Conservation (phyloP, 1,140 invertebrate species). For the Brachionus koreanus region DNA sequence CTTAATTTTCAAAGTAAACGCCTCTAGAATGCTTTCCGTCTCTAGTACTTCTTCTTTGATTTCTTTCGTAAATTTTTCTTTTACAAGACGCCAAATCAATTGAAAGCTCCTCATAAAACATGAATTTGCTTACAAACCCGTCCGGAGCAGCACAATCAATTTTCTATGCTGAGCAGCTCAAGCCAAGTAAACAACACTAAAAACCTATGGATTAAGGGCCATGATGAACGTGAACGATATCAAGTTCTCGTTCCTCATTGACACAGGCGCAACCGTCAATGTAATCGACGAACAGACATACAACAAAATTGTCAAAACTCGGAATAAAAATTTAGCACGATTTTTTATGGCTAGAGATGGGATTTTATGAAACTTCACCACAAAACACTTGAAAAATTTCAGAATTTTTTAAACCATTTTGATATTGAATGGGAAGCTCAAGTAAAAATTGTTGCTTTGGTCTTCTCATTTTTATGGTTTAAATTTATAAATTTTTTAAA, state of each 20-base stretch:
- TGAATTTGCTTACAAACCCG: not conserved
- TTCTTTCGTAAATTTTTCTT: no score
- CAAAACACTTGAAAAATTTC: no score
- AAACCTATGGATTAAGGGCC: not conserved
- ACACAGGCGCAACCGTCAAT: not conserved
- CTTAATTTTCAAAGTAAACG: no score
- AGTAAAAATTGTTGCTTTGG: no score
- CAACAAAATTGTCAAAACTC: not conserved
- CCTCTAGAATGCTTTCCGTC: no score
- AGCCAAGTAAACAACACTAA: not conserved
- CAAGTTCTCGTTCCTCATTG: not conserved
- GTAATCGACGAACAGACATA: slow-evolving; percentile 4
- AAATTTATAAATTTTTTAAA: no score
- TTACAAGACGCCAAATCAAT: not conserved
- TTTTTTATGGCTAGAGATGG: not conserved
- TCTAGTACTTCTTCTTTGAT: no score
- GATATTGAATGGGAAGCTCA: no score
- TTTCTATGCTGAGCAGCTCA: not conserved
- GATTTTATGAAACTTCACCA: no score
- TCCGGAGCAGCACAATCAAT: not conserved
- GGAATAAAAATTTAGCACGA: not conserved
- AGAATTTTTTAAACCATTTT: no score
- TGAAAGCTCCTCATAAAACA: not conserved
- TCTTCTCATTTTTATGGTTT: no score
- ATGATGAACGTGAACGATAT: not conserved